phyloP scores from a whole-genome alignment of 1,140 invertebrate species.

The Condylostylus longicornis region DNA sequence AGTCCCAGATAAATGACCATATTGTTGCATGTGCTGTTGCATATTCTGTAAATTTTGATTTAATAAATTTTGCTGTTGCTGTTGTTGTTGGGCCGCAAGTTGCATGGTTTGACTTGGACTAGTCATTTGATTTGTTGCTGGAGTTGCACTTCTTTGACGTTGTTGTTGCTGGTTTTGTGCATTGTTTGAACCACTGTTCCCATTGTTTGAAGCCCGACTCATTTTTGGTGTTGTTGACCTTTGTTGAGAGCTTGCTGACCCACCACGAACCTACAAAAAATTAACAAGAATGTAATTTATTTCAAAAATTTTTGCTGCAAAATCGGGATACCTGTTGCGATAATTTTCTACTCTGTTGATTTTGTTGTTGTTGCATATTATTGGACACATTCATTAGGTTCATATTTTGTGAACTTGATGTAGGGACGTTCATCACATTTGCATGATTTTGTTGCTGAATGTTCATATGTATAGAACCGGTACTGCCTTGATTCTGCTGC shows the following conservation, averaged over 20 bases:
- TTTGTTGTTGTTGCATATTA: slow-evolving; percentile 18
- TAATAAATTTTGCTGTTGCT: slow-evolving; percentile 33
- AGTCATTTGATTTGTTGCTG: slow-evolving; percentile 21
- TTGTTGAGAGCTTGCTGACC: slow-evolving; percentile 15
- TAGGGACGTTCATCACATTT: slow-evolving; percentile 19
- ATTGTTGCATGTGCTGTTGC: slow-evolving; percentile 20
- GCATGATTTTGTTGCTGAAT: slow-evolving; percentile 26
- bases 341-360: slow-evolving; percentile 14
- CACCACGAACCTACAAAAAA: not conserved
- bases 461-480: slow-evolving; percentile 39
- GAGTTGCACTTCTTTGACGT: slow-evolving; percentile 22
- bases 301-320: too few relatives aligned
- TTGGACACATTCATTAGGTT: not conserved
- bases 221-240: slow-evolving; percentile 26
- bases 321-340: slow-evolving; percentile 20
- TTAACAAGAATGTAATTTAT: too few relatives aligned
- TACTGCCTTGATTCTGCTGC: slow-evolving; percentile 39
- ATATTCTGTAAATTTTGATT: too few relatives aligned
- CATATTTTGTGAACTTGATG: slow-evolving; percentile 4
- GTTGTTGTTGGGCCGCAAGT: slow-evolving; percentile 26
- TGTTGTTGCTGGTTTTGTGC: slow-evolving; percentile 33
- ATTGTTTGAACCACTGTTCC: slow-evolving; percentile 17
- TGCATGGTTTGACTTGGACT: slow-evolving; percentile 29
- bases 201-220: slow-evolving; percentile 17
- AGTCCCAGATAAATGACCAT: slow-evolving; percentile 6